Percentiles rank a stretch among this genome's conserved stretches.
phyloP scores from a whole-genome alignment of 2,888 invertebrate species.

The Cactoblastis cactorum region DNA sequence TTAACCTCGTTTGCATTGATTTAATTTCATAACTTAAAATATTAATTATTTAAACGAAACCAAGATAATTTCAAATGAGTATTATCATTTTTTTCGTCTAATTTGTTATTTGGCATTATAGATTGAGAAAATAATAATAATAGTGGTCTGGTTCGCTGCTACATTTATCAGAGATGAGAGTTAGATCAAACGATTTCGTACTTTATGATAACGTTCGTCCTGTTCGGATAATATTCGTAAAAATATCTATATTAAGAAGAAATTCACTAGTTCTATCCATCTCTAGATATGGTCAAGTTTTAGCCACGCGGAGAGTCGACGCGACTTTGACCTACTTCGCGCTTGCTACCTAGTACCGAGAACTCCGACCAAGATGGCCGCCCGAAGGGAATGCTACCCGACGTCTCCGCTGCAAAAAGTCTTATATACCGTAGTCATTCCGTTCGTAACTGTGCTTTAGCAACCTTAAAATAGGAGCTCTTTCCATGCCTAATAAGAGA shows the following conservation, averaged over 20 bases:
- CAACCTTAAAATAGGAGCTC: constrained; percentile 16
- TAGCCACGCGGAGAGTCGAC: constrained; percentile 42
- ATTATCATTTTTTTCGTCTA: too few relatives aligned
- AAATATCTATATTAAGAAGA: background rate
- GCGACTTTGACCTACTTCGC: constrained; percentile 67
- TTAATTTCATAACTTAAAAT: background rate
- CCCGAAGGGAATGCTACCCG: constrained; percentile 46
- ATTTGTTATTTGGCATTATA: too few relatives aligned
- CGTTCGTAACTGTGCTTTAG: constrained; percentile 26
- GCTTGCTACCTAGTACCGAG: constrained; percentile 39
- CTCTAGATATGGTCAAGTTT: constrained; percentile 29
- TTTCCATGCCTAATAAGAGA: constrained; percentile 6
- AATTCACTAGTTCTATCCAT: background rate
- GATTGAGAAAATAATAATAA: too few relatives aligned
- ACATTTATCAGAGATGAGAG: too few relatives aligned
- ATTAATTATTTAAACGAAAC: background rate
- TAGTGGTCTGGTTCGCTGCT: too few relatives aligned
- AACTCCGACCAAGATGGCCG: constrained; percentile 53
- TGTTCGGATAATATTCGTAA: background rate
- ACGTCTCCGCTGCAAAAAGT: constrained; percentile 28
- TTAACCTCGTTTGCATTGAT: background rate
- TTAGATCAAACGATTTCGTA: background rate
- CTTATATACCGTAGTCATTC: constrained; percentile 28
- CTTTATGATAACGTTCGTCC: background rate
- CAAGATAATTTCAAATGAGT: too few relatives aligned